Percentiles rank a stretch among this genome's conserved stretches.
Conservation (phyloP, 1,140 invertebrate genomes). For the Musca vetustissima region DNA sequence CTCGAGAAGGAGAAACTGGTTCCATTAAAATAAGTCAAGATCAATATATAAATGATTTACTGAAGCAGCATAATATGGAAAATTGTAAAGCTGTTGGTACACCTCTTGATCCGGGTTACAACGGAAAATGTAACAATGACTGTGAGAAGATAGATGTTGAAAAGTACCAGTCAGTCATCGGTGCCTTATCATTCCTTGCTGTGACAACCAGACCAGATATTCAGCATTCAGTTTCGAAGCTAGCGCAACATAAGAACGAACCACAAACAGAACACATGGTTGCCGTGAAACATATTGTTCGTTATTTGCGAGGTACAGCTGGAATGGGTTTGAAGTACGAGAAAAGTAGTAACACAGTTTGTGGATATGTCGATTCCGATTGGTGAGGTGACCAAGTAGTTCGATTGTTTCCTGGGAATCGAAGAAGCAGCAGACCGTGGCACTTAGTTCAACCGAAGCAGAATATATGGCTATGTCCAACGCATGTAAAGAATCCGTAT, state of each 20-base stretch:
- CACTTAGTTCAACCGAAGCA: too few species aligned
- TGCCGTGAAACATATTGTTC: constrained; percentile 7
- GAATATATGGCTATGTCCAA: too few species aligned
- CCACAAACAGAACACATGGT: constrained; percentile 14
- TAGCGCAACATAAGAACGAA: constrained; percentile 19
- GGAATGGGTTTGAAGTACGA: not conserved
- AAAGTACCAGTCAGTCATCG: constrained; percentile 20
- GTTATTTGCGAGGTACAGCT: constrained; percentile 1
- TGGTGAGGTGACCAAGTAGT: constrained; percentile 35
- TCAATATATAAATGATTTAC: constrained; percentile 13
- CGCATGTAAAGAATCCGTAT: constrained; percentile 36
- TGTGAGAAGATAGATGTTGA: constrained; percentile 7
- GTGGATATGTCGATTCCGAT: constrained; percentile 30
- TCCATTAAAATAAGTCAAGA: constrained; percentile 2
- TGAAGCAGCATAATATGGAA: constrained; percentile 22
- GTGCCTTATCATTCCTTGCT: constrained; percentile 24
- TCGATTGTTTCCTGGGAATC: too few species aligned
- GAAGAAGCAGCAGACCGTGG: too few species aligned
- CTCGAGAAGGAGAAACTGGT: constrained; percentile 22
- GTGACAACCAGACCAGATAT: constrained; percentile 24
- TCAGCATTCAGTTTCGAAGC: constrained; percentile 24
- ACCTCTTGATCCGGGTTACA: constrained; percentile 14
- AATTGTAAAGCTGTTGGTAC: not conserved
- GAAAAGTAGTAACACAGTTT: too few species aligned
- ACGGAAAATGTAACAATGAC: not conserved